phyloP scores from a whole-genome alignment of 2,888 invertebrate genomes.

The Idaea aversata region DNA sequence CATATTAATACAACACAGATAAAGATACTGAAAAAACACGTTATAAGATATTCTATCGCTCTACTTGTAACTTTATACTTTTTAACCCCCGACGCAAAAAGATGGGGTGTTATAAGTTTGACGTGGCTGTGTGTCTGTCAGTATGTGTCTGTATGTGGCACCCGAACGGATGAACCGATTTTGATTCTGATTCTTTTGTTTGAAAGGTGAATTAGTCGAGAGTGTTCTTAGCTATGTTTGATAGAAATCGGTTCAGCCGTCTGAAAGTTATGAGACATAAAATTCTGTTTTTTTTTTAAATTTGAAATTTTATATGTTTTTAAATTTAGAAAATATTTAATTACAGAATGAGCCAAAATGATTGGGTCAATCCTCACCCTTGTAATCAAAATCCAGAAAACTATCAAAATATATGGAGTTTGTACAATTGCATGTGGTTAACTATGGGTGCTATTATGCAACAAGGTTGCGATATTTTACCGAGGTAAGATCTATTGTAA shows the following conservation, averaged over 20 bases:
- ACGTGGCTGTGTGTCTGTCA: neutral
- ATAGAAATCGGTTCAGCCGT: too few species aligned
- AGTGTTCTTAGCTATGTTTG: too few species aligned
- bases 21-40: neutral
- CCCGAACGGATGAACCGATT: too few species aligned
- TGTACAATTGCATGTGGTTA: slow-evolving; percentile 95
- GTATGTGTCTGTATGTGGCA: neutral
- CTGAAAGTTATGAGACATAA: too few species aligned
- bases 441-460: slow-evolving; percentile 95
- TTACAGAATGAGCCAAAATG: slow-evolving; percentile 90
- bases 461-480: slow-evolving; percentile 95
- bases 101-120: too few species aligned
- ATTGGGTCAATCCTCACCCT: slow-evolving; percentile 96
- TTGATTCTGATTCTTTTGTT: too few species aligned
- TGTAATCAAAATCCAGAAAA: slow-evolving; percentile 91
- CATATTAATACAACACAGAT: too few species aligned
- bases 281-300: too few species aligned
- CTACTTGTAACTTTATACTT: neutral
- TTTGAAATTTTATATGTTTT: too few species aligned
- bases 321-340: neutral
- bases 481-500: slow-evolving; percentile 81
- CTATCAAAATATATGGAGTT: slow-evolving; percentile 92
- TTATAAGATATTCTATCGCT: neutral
- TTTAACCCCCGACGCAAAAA: too few species aligned
- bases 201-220: too few species aligned